These are phyloP conservation scores for Drosophila setifemur DNA, from an alignment of 1,140 invertebrate species.

Conservation along the genomic window DNA sequence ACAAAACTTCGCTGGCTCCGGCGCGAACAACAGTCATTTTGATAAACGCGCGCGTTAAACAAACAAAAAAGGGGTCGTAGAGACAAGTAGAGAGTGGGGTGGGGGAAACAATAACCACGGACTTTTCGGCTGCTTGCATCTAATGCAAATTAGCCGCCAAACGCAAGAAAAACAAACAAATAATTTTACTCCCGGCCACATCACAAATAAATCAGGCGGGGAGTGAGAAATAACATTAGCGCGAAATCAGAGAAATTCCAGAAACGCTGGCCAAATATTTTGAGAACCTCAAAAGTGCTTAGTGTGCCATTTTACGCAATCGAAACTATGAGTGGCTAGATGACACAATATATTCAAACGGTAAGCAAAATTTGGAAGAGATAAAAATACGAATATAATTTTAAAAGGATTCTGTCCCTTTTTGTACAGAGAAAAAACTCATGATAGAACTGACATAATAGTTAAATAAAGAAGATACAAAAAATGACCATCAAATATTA, in stretches of 20 bases:
- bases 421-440: not conserved
- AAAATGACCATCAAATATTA: too few relatives aligned
- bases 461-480: too few relatives aligned
- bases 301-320: constrained; percentile 35
- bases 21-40: constrained; percentile 2
- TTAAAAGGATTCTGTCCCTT: not conserved
- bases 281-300: constrained; percentile 68
- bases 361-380: constrained; percentile 43
- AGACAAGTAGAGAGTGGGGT: not conserved
- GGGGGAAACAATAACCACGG: not conserved
- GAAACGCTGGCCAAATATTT: constrained; percentile 70
- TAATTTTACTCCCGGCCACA: constrained; percentile 32
- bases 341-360: constrained; percentile 36
- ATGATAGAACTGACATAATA: too few relatives aligned
- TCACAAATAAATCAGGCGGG: constrained; percentile 61
- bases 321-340: constrained; percentile 26
- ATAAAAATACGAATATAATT: not conserved
- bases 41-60: constrained; percentile 11
- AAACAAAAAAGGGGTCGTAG: not conserved
- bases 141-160: constrained; percentile 64
- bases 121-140: constrained; percentile 22
- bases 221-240: constrained; percentile 66
- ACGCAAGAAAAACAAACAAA: constrained; percentile 69
- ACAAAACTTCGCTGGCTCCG: constrained; percentile 13
- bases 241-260: constrained; percentile 41